Base-by-base conservation (phyloP, 2,797 vertebrate species). In the Poecile montanus region DNA sequence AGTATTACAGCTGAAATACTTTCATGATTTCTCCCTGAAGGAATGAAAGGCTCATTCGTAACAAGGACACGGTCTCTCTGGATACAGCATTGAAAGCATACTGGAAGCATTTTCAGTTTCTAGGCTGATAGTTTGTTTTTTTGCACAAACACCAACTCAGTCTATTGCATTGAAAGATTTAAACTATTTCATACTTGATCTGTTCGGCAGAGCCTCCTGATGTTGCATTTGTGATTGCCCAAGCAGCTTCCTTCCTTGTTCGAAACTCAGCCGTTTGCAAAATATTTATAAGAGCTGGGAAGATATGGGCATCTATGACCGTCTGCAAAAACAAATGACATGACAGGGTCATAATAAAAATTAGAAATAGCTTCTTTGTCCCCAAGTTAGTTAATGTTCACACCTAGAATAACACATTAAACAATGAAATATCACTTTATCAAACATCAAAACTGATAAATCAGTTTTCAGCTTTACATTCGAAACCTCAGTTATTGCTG, bases 121-220 rank as follows among this genome's bases (percentile, higher is more conserved):
- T 51, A 75, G 40, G 23, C 42, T 62, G 42, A 63, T 15, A 60
- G 16, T 45, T 50, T 76, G 56, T 42, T 54, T 88, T 45, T 32
- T 72, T 88, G 44, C 34, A 81, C 45, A 58, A 92, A 60, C 56
- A 60, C 32, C 45, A 54, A 21, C n/a, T 92, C 36, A 56, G 14
- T 27, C 48, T 53, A 45, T 10, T 57, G 30, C 73, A 85, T 0
- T 30, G 26, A 53, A 70, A 89, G 27, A 51, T 16, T 54, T 51
- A 44, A 71, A 76, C 20, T 48, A 34, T 38, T 82, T 93, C 95
- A 2, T 96, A 99, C 99, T 99, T 98, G 96, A 99, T 99, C 96
- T 99, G 99, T 95, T 99, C 99, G 16, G 98, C 98, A 79, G 99
- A 99, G 82, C 99, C 99, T 93, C 98, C 98, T 10, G 98, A 98